These are phyloP conservation scores for Leuctra nigra DNA, from an alignment of 2,888 invertebrate genomes.

Conservation along the genomic window DNA sequence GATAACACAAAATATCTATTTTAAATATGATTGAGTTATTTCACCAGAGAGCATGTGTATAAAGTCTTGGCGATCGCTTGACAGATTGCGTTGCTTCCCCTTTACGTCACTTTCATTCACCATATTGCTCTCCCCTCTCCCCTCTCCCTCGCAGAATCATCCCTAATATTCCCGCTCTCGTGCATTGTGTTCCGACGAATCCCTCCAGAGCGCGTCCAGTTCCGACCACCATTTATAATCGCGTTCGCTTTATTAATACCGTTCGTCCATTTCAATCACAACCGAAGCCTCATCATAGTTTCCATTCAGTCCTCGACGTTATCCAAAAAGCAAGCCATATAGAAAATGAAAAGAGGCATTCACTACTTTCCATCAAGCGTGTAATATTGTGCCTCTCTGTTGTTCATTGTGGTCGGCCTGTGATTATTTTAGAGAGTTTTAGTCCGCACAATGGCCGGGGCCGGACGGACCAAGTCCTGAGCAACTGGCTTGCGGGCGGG, in stretches of 20 bases:
- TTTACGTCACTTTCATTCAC: no score
- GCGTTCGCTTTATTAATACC: background rate
- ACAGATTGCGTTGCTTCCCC: no score
- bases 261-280: background rate
- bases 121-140: no score
- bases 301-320: background rate
- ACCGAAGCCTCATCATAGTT: background rate
- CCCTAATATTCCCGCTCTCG: slow-evolving; percentile 1
- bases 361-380: slow-evolving; percentile 5
- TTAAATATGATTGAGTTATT: no score
- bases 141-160: no score
- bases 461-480: background rate
- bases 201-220: background rate
- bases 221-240: slow-evolving; percentile 4
- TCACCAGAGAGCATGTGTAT: no score
- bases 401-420: background rate
- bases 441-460: background rate
- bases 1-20: no score
- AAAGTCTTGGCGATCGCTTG: no score
- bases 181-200: background rate
- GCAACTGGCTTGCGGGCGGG: background rate
- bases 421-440: background rate
- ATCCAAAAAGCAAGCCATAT: background rate
- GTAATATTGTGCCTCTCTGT: background rate
- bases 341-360: slow-evolving; percentile 7